Evolutionary conservation across 1,140 invertebrate species (phyloP).

Genomic region (Caerostris darwini): DNA sequence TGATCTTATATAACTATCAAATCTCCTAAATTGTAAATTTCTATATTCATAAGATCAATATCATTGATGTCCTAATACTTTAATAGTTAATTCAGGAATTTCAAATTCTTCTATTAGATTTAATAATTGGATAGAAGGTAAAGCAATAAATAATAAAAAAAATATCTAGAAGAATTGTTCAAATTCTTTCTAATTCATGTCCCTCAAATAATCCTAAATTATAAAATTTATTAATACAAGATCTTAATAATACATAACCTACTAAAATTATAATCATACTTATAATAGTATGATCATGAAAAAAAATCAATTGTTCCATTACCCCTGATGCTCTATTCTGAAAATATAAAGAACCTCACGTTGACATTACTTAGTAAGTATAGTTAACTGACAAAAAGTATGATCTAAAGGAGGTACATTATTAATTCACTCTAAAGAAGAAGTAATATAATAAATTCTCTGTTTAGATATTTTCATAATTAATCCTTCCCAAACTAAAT

Average conservation of each 20-base stretch:
- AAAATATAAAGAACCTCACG: slow-evolving; percentile 83
- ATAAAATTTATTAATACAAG: slow-evolving; percentile 83
- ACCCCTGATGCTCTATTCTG: slow-evolving; percentile 84
- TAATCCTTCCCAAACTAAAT: slow-evolving; percentile 84
- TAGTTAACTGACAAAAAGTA: slow-evolving; percentile 84
- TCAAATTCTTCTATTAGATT: too few species aligned
- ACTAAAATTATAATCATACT: slow-evolving; percentile 81
- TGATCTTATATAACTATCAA: slow-evolving; percentile 86
- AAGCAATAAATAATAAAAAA: slow-evolving; percentile 85
- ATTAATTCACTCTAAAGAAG: slow-evolving; percentile 85
- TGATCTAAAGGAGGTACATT: slow-evolving; percentile 84
- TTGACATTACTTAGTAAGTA: slow-evolving; percentile 83
- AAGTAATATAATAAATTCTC: slow-evolving; percentile 82
- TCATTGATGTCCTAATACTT: slow-evolving; percentile 87
- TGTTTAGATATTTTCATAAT: slow-evolving; percentile 81
- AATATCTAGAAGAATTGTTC: slow-evolving; percentile 85
- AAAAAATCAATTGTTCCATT: slow-evolving; percentile 86
- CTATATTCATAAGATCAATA: slow-evolving; percentile 87
- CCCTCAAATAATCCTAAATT: slow-evolving; percentile 82
- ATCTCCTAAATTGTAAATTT: slow-evolving; percentile 85
- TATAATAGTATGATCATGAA: slow-evolving; percentile 85
- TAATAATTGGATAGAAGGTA: slow-evolving; percentile 84
- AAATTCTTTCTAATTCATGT: slow-evolving; percentile 86
- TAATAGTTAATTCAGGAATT: slow-evolving; percentile 84
- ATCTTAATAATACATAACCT: slow-evolving; percentile 81